Base-by-base conservation (phyloP, 2,888 invertebrate species). In the Chrysomela aeneicollis region DNA sequence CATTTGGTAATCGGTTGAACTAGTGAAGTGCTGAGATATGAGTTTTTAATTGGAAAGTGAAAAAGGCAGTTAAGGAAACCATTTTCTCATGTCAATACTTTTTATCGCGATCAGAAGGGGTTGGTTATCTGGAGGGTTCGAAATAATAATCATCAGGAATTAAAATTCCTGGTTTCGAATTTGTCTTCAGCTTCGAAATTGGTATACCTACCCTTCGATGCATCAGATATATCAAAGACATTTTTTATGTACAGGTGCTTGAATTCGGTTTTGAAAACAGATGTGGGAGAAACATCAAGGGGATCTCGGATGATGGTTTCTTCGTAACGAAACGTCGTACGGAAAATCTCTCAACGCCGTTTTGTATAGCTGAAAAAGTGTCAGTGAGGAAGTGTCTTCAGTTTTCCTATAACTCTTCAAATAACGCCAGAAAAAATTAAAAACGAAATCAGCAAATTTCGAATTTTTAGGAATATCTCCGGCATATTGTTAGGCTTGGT, bases 1-100 rank as follows among this genome's bases (percentile, higher is more conserved):
- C 42, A 15, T 42, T 15, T 12, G 15, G 42, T 42, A 15, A 42
- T 42, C 42, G 42, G 42, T 12, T 35, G 35, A 35, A 35, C 6
- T 10, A 9, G 12, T 35, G 35, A 35, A 35, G 35, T 42, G 42
- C 42, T 12, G 15, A 15, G 42, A 42, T 42, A 42, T 10, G 8
- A 42, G 42, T 42, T 42, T 42, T 15, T 42, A 42, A 42, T 42
- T 42, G 42, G 42, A 42, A 42, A 42, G 42, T 42, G 42, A 42
- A 42, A 3, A 42, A 15, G 42, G 42, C 15, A 8, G 42, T 42
- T 42, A 42, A 42, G 3, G 4, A 2, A 42, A 42, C 42, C 15
- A 15, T 42, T 42, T 42, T 42, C 42, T 42, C 42, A 42, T 42
- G 42, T 42, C 42, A 42, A 42, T 42, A 42, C 8, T 42, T 42